phyloP scores from a whole-genome alignment of 1,140 invertebrate genomes.

The Globodera ellingtonae region DNA sequence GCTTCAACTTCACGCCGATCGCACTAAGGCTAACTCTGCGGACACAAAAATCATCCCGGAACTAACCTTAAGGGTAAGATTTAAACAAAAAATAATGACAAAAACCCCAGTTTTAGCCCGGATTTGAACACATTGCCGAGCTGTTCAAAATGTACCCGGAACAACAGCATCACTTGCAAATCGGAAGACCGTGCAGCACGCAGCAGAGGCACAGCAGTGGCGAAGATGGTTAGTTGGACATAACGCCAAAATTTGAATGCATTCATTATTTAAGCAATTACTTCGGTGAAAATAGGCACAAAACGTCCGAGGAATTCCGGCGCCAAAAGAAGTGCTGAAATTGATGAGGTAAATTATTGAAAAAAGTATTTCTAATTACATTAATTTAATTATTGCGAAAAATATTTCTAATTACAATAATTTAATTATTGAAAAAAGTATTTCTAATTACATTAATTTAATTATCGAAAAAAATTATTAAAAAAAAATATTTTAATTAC shows the following conservation, averaged over 20 bases:
- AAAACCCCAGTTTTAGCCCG: constrained; percentile 3
- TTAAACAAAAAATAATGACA: not conserved
- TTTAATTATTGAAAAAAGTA: not conserved
- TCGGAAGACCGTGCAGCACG: constrained; percentile 4
- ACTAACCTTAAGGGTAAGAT: not conserved
- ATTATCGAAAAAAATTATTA: no score
- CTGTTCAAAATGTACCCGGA: constrained; percentile 25
- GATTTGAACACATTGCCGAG: constrained; percentile 6
- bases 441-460: not conserved
- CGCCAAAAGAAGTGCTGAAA: not conserved
- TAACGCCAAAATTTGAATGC: not conserved
- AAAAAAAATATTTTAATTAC: no score
- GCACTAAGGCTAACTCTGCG: constrained; percentile 11
- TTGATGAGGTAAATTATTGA: not conserved
- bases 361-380: not conserved
- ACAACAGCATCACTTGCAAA: constrained; percentile 7
- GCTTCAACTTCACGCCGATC: constrained; percentile 11
- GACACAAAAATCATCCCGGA: constrained; percentile 25
- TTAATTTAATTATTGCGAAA: no score
- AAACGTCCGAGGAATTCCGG: not conserved
- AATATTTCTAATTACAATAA: not conserved
- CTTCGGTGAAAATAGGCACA: not conserved
- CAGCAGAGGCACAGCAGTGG: not conserved
- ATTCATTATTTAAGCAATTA: not conserved
- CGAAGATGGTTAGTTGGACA: not conserved